These are phyloP conservation scores for Ictalurus punctatus DNA, from an alignment of 2,113 vertebrate species.

Conservation along the genomic window DNA sequence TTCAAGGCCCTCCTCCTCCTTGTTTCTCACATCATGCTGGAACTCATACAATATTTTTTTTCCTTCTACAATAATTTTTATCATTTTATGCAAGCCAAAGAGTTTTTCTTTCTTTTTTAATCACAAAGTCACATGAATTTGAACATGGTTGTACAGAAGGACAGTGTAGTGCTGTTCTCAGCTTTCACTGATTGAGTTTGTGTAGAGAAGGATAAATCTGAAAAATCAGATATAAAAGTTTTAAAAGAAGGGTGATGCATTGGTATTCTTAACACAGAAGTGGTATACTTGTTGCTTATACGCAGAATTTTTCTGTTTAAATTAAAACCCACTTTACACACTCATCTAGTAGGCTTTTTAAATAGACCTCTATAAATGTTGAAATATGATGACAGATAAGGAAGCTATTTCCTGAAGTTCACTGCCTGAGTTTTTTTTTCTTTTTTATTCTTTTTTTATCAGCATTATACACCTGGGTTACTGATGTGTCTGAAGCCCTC, in stretches of 20 bases:
- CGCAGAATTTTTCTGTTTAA: neutral
- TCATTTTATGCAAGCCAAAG: constrained; percentile 22
- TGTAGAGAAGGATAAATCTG: neutral
- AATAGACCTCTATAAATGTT: neutral
- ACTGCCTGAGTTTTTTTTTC: neutral
- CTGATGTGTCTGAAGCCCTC: neutral
- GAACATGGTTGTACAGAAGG: neutral
- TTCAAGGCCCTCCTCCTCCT: constrained; percentile 33
- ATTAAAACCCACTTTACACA: neutral
- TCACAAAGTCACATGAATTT: neutral
- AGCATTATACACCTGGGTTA: constrained; percentile 24
- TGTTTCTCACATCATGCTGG: constrained; percentile 28
- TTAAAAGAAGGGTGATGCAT: neutral
- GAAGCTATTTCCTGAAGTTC: neutral
- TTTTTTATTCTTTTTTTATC: neutral
- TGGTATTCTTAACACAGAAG: neutral
- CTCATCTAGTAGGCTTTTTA: neutral
- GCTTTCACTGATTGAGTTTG: neutral
- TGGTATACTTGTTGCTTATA: neutral
- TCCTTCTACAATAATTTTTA: neutral
- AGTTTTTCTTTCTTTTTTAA: neutral
- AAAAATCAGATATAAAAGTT: neutral
- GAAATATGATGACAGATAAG: neutral
- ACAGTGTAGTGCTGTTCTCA: neutral
- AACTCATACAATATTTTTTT: constrained; percentile 11